A percentile compares a stretch with the other conserved stretches of the same genome.
Conservation (phyloP, 37 sponge, comb jelly and placozoan species). For the Eunapius fragilis region DNA sequence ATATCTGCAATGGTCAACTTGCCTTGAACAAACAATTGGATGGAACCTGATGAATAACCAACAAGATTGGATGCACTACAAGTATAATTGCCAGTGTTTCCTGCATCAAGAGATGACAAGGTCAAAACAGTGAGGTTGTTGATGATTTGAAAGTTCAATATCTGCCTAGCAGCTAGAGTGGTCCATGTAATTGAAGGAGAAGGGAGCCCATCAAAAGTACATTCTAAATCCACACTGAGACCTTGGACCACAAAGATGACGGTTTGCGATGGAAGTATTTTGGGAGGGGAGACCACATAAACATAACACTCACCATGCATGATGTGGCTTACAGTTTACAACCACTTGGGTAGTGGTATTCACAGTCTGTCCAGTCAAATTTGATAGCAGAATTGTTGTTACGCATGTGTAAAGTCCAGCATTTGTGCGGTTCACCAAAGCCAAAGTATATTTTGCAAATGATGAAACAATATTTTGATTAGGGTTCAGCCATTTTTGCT, state of each 20-base stretch:
- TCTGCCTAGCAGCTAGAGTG: conserved; percentile 8
- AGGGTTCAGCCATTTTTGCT: background rate
- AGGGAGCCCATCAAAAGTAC: conserved; percentile 44
- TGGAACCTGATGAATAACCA: background rate
- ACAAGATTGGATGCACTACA: background rate
- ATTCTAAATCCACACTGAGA: background rate
- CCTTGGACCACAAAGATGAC: background rate
- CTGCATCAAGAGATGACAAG: background rate
- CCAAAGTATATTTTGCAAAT: background rate
- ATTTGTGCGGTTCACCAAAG: background rate
- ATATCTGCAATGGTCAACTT: background rate
- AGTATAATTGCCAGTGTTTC: background rate
- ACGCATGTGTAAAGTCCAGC: background rate
- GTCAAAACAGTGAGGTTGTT: background rate
- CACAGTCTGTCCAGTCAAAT: background rate
- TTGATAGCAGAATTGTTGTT: background rate
- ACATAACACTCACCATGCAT: too few relatives aligned
- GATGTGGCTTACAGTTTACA: background rate
- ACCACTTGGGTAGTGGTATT: background rate
- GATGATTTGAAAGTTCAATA: background rate
- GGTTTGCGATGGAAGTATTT: background rate
- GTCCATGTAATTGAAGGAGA: conserved; percentile 29
- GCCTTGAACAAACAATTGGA: background rate
- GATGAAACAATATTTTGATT: background rate
- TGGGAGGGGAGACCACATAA: background rate